Conservation (phyloP, 2,888 invertebrate species). For the Invenusta paracnida region DNA sequence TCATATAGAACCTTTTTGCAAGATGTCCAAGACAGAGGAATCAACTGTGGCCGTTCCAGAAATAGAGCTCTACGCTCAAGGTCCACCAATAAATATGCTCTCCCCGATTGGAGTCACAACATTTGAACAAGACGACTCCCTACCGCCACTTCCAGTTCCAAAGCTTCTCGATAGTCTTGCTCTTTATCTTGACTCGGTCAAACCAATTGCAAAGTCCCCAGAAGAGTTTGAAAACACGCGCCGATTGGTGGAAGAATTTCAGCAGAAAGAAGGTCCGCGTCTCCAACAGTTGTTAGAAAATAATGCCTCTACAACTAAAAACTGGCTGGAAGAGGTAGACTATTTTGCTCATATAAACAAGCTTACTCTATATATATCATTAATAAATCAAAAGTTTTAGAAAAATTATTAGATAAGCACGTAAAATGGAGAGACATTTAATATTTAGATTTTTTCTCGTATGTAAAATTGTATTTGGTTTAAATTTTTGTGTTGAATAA, state of each 20-base stretch:
- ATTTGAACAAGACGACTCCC: not conserved
- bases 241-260: not conserved
- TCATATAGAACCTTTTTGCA: too few species aligned
- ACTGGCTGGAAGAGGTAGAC: constrained; percentile 30
- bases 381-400: too few species aligned
- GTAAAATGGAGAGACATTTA: too few species aligned
- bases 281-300: not conserved
- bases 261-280: not conserved
- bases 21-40: too few species aligned
- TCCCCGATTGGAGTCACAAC: not conserved
- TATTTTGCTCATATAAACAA: too few species aligned
- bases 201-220: not conserved
- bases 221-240: not conserved
- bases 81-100: not conserved
- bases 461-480: too few species aligned
- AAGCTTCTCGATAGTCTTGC: not conserved
- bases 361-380: too few species aligned
- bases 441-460: too few species aligned
- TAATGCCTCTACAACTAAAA: not conserved
- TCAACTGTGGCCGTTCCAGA: too few species aligned
- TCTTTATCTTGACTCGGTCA: constrained; percentile 15
- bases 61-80: not conserved
- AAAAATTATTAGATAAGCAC: too few species aligned
- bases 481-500: too few species aligned
- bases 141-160: constrained; percentile 15